Evolutionary conservation across 2,797 vertebrate species (phyloP).

Genomic region (Acipenser oxyrinchus): DNA sequence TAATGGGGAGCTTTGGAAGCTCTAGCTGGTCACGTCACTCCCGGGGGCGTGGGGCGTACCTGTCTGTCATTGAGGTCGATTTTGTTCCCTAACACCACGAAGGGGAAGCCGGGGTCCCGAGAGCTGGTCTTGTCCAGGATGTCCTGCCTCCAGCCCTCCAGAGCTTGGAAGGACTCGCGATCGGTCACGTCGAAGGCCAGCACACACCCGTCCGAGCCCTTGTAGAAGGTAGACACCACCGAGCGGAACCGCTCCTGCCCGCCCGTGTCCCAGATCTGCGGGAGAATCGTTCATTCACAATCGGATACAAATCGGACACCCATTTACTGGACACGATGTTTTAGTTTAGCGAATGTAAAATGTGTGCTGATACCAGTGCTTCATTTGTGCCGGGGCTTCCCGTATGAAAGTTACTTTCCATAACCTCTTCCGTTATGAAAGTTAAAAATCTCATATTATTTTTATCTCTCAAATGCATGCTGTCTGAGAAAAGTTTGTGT

Average conservation of each 20-base stretch:
- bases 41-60: slow-evolving; percentile 33
- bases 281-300: neutral
- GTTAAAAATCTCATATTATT: too few species aligned
- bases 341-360: too few species aligned
- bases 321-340: neutral
- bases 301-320: neutral
- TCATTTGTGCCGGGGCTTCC: neutral
- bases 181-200: slow-evolving; percentile 64
- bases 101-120: slow-evolving; percentile 50
- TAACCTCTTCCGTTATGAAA: too few species aligned
- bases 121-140: slow-evolving; percentile 56
- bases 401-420: neutral
- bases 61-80: slow-evolving; percentile 56
- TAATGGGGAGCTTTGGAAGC: too few species aligned
- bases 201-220: slow-evolving; percentile 62
- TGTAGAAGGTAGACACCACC: slow-evolving; percentile 66
- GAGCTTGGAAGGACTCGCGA: slow-evolving; percentile 54
- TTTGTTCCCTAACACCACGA: slow-evolving; percentile 67
- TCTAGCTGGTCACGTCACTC: too few species aligned
- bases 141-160: slow-evolving; percentile 60
- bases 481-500: too few species aligned
- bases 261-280: slow-evolving; percentile 69
- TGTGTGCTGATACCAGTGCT: neutral
- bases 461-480: too few species aligned
- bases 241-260: slow-evolving; percentile 69